phyloP scores from a whole-genome alignment of 2,888 invertebrate species.

The Autographa pulchrina region DNA sequence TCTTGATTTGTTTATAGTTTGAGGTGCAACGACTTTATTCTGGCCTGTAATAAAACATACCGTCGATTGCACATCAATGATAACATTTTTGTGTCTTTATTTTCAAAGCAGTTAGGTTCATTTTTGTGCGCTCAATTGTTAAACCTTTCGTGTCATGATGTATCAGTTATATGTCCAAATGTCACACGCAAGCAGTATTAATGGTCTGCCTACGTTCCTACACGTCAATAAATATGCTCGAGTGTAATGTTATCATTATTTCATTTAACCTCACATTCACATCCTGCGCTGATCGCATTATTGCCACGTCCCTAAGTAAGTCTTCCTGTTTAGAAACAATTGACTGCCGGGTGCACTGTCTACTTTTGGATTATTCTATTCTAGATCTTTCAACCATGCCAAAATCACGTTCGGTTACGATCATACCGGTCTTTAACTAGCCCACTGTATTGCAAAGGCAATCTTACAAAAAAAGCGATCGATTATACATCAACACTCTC shows the following conservation, averaged over 20 bases:
- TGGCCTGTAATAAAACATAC: constrained; percentile 2
- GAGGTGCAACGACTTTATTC: not conserved
- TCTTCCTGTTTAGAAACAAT: constrained; percentile 68
- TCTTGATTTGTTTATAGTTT: constrained; percentile 7
- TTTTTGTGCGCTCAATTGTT: not conserved
- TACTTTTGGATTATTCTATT: constrained; percentile 10
- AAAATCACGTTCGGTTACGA: not conserved
- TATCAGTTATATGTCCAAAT: constrained; percentile 7
- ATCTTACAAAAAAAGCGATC: not conserved
- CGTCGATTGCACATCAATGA: not conserved
- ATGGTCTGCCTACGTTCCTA: constrained; percentile 16
- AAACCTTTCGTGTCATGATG: not conserved
- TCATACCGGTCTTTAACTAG: no score
- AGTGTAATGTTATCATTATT: constrained; percentile 59
- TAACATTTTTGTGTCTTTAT: not conserved
- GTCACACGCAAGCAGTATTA: constrained; percentile 13
- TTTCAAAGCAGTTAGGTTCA: not conserved
- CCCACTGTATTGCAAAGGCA: no score
- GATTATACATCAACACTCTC: not conserved
- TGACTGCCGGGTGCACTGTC: constrained; percentile 38
- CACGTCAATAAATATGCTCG: constrained; percentile 41
- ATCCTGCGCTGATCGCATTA: constrained; percentile 57
- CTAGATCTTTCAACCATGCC: not conserved
- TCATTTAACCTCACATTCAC: constrained; percentile 55
- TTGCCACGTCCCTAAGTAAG: constrained; percentile 54